Base-by-base conservation (phyloP, 2,888 invertebrate species). In the Melolontha melolontha region DNA sequence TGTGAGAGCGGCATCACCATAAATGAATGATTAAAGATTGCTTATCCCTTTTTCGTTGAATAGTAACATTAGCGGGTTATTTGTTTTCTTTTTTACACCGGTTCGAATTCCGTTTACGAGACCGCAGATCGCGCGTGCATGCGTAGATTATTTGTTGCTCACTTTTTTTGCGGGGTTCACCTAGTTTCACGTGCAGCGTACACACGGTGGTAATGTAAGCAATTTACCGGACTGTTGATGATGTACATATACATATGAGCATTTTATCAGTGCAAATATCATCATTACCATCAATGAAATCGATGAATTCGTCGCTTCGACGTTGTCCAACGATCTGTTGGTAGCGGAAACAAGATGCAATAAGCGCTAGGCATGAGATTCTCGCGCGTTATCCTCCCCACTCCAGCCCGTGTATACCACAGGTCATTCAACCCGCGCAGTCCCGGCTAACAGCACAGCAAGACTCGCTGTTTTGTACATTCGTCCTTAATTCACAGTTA, bases 371-470 rank as follows among this genome's bases (percentile, higher is more conserved):
- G 80, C 80, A 74, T 72, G 79, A 80, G 81, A 78, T 80, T 80
- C 80, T 80, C 79, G 76, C 78, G 75, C 72, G 57, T 72, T 72
- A 72, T 72, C 50, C 55, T 66, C 69, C 69, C 69, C 64, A 64
- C 66, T 64, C 65, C 65, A 65, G 42, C 62, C 49, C 65, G 51
- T 68, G 68, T 66, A 64, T 69, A 79, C 81, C 78, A 78, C 81
- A 82, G 83, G 83, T 83, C 83, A 82, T 83, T 83, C 83, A 83
- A 81, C 83, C 79, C 82, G 80, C 80, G 78, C 79, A 80, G 82
- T 82, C 82, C 82, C 81, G 81, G 81, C 81, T 75, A 78, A 76
- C 79, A 79, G 78, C 79, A 62, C 47, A 79, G 77, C 78, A 77
- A 77, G 79, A 78, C 78, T 75, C 72, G 72, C 79, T 77, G 79